Conservation (phyloP, 1,140 invertebrate genomes). For the Drosophila seguyi region DNA sequence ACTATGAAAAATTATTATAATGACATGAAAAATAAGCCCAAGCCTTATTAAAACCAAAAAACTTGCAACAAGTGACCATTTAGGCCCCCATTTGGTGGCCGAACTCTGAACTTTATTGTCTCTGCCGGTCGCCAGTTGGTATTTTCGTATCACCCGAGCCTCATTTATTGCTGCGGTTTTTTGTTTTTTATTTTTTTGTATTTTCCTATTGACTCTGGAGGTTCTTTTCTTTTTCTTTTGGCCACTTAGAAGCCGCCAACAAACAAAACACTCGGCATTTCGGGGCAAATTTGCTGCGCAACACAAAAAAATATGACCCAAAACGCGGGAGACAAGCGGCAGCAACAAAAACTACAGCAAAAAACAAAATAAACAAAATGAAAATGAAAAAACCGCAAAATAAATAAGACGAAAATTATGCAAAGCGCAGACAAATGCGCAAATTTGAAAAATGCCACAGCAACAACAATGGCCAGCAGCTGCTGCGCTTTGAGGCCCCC, state of each 20-base stretch:
- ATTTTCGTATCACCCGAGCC: conserved; percentile 34
- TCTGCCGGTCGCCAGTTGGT: conserved; percentile 23
- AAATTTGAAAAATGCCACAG: conserved; percentile 81
- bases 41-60: neutral
- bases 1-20: neutral
- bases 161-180: conserved; percentile 33
- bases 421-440: conserved; percentile 81
- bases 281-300: conserved; percentile 54
- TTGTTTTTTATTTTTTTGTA: conserved; percentile 1
- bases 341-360: neutral
- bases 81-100: conserved; percentile 35
- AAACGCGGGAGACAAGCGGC: conserved; percentile 36
- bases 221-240: conserved; percentile 18
- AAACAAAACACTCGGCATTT: conserved; percentile 62
- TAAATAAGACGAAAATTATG: conserved; percentile 71
- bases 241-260: conserved; percentile 61
- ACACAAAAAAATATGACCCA: conserved; percentile 47
- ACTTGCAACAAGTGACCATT: conserved; percentile 24
- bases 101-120: conserved; percentile 73
- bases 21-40: neutral
- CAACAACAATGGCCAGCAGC: conserved; percentile 42
- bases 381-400: conserved; percentile 47
- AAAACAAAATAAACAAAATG: conserved; percentile 29
- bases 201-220: conserved; percentile 32
- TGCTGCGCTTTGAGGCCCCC: conserved; percentile 50